Evolutionary conservation across 2,113 vertebrate species (phyloP), one percentile per base, ranked within the genome.

Genomic region (Corythornis vintsioides): DNA sequence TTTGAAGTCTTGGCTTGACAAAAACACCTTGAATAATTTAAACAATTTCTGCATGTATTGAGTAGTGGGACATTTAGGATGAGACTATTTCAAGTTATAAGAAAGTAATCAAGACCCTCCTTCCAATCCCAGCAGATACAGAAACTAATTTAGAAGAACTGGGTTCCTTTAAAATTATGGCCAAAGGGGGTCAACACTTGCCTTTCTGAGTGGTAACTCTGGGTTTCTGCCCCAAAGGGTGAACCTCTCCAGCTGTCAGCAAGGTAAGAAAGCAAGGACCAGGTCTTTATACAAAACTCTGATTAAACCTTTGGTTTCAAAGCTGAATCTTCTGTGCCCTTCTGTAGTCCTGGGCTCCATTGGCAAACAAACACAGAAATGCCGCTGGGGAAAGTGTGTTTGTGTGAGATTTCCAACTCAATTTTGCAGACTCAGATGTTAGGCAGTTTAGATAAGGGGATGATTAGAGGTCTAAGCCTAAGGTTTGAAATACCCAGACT

Each of bases 401-500:
- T 95, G 89, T 95, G 93, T 95, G 94, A 95, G 92, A 94, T 95
- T 95, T 96, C 90, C 92, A 94, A 83, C 90, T 57, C 75, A 95
- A 65, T 96, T 96, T 93, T 95, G 90, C 90, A 89, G 93, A 94
- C 90, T 95, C 91, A 95, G 92, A 95, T 94, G 93, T 89, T 95
- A 95, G 92, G 92, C 88, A 95, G 94, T 94, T 95, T 94, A 97
- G 96, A 96, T 96, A 96, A 94, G 89, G 88, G 72, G 95, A 85
- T 95, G 94, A 96, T 97, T 97, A 97, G 95, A 94, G 91, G 89
- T 92, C 88, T 93, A 92, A 96, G 86, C 95, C 91, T 95, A 96
- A 96, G 93, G 94, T 96, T 96, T 86, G 94, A 96, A 97, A 96
- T 95, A 94, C 92, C 60, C 96, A 96, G 95, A 97, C 95, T 95